These are phyloP conservation scores for Suillia variegata DNA, from an alignment of 2,888 invertebrate species.

Conservation along the genomic window DNA sequence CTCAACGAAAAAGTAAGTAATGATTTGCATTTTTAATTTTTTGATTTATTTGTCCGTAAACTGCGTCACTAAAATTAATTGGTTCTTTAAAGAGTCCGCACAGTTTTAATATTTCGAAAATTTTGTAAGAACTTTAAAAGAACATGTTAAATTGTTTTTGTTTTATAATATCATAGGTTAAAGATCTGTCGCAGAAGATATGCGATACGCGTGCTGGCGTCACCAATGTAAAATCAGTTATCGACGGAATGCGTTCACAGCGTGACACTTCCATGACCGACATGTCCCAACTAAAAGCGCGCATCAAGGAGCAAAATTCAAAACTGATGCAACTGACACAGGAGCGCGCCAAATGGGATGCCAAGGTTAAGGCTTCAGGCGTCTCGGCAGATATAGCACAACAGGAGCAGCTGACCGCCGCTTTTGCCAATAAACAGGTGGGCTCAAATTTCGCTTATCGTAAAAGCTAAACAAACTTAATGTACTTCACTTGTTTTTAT, in stretches of 20 bases:
- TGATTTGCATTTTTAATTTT: neutral
- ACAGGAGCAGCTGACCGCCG: conserved; percentile 67
- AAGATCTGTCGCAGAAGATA: conserved; percentile 80
- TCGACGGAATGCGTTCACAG: conserved; percentile 93
- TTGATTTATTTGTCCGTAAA: neutral
- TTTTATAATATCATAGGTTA: conserved; percentile 66
- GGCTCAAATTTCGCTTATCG: conserved; percentile 1
- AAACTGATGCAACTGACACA: conserved; percentile 79
- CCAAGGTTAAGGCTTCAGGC: conserved; percentile 64
- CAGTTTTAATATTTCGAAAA: too few relatives aligned
- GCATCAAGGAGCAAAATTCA: conserved; percentile 84
- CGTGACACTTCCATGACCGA: conserved; percentile 89
- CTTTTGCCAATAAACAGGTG: conserved; percentile 69
- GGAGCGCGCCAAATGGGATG: conserved; percentile 80
- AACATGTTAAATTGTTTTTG: neutral
- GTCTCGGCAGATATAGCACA: conserved; percentile 58
- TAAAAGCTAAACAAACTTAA: neutral
- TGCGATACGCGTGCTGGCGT: conserved; percentile 85
- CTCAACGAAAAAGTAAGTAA: conserved; percentile 56
- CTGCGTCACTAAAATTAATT: too few relatives aligned
- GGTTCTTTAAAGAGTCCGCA: too few relatives aligned
- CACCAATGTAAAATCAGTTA: conserved; percentile 90
- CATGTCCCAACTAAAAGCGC: conserved; percentile 80
- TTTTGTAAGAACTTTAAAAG: neutral
- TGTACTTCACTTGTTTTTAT: too few relatives aligned